A percentile compares a stretch with the other conserved stretches of the same genome.
Evolutionary conservation across 1,140 invertebrate genomes (phyloP).

Genomic region (Coelopa frigida): DNA sequence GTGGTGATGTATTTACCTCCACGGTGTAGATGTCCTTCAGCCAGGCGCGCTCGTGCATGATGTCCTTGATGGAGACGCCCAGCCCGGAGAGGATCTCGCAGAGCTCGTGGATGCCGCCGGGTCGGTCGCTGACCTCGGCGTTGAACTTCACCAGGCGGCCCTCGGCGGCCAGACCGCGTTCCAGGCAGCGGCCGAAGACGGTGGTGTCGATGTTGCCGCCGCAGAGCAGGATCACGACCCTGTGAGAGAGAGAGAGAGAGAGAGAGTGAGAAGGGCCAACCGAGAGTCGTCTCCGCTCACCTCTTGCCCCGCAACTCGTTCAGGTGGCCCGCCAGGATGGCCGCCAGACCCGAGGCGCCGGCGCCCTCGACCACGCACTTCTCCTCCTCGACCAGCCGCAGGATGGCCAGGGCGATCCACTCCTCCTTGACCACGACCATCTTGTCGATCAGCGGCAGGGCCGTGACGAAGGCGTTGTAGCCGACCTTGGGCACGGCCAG

Average conservation of each 20-base stretch:
- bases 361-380: constrained; percentile 92
- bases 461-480: constrained; percentile 79
- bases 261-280: background rate
- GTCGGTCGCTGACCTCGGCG: constrained; percentile 78
- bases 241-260: constrained; percentile 6
- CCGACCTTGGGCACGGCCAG: constrained; percentile 85
- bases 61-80: constrained; percentile 89
- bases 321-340: constrained; percentile 73
- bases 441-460: constrained; percentile 70
- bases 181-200: constrained; percentile 78
- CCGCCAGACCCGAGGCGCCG: constrained; percentile 80
- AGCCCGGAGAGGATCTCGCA: constrained; percentile 64
- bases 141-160: constrained; percentile 79
- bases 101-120: constrained; percentile 80
- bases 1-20: constrained; percentile 51
- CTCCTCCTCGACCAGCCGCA: constrained; percentile 79
- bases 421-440: constrained; percentile 75
- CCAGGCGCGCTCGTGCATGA: constrained; percentile 91
- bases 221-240: constrained; percentile 72
- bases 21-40: constrained; percentile 82
- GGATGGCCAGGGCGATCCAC: constrained; percentile 82
- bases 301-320: constrained; percentile 80
- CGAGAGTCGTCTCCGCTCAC: constrained; percentile 45
- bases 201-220: constrained; percentile 94
- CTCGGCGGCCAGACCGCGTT: constrained; percentile 82